Evolutionary conservation across 2,888 invertebrate species (phyloP).

Genomic region (Rotaria macrura): DNA sequence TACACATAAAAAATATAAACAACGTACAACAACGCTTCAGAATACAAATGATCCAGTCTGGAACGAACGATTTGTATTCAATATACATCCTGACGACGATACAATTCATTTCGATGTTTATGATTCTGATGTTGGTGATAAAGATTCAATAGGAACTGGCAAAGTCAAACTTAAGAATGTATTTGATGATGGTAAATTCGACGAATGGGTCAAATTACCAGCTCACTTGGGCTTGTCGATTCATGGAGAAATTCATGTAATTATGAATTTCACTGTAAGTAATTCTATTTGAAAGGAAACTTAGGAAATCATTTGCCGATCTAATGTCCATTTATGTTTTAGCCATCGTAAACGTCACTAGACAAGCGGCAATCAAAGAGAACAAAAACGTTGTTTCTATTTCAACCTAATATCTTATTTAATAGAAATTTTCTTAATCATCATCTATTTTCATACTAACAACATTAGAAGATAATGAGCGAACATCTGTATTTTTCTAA

Average conservation of each 20-base stretch:
- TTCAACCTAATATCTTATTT: too few relatives aligned
- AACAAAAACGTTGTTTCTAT: too few relatives aligned
- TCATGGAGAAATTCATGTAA: not conserved
- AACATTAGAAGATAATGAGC: too few relatives aligned
- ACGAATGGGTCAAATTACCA: not conserved
- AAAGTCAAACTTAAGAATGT: not conserved
- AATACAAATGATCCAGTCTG: not conserved
- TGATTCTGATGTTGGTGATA: not conserved
- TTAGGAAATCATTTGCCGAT: not conserved
- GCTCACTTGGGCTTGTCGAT: not conserved
- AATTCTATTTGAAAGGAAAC: not conserved
- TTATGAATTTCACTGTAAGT: not conserved
- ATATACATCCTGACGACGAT: not conserved
- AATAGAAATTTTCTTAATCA: too few relatives aligned
- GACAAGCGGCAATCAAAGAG: not conserved
- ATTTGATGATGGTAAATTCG: not conserved
- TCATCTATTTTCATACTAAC: too few relatives aligned
- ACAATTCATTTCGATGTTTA: not conserved
- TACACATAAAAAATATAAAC: not conserved
- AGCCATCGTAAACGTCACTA: not conserved
- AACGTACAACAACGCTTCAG: not conserved
- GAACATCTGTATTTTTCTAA: too few relatives aligned
- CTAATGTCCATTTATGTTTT: not conserved
- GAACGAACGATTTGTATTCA: not conserved
- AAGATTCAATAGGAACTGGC: not conserved